These are phyloP conservation scores for Drosophila melanosoma DNA, from an alignment of 2,888 invertebrate genomes.

Conservation along the genomic window DNA sequence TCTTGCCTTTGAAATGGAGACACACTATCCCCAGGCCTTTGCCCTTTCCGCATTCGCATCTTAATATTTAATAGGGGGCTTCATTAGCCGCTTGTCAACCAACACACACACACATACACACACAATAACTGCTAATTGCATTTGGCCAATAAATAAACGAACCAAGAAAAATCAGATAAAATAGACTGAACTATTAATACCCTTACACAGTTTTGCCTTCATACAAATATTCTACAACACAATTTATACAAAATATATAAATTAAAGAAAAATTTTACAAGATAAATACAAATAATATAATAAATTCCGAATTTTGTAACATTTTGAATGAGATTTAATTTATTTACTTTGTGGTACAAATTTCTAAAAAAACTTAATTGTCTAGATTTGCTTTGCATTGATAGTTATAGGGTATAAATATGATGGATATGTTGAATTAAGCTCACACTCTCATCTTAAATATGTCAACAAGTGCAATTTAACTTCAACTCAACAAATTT, in stretches of 20 bases:
- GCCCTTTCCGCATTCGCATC: slow-evolving; percentile 1
- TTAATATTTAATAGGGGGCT: slow-evolving; percentile 31
- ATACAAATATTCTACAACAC: not conserved
- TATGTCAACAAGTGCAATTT: not conserved
- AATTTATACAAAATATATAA: not conserved
- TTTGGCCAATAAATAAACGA: slow-evolving; percentile 30
- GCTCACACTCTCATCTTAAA: not conserved
- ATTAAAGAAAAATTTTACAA: not conserved
- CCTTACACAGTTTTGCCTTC: not conserved
- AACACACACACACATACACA: not conserved
- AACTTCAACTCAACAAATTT: not conserved
- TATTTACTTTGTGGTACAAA: not conserved
- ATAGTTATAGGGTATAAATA: not conserved
- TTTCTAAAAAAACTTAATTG: not conserved
- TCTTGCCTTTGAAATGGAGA: slow-evolving; percentile 21
- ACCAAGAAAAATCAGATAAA: not conserved
- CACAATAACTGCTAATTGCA: slow-evolving; percentile 48
- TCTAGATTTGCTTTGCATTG: not conserved
- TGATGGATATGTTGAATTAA: not conserved
- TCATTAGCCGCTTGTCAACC: slow-evolving; percentile 50
- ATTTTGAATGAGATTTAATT: not conserved
- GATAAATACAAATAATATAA: not conserved
- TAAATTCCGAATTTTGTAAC: not conserved
- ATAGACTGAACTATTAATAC: slow-evolving; percentile 3
- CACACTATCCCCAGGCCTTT: not conserved